A percentile compares a stretch with the other conserved stretches of the same genome.
phyloP scores from a whole-genome alignment of 64 coral and sea anemone genomes.

The Cladopsammia gracilis region DNA sequence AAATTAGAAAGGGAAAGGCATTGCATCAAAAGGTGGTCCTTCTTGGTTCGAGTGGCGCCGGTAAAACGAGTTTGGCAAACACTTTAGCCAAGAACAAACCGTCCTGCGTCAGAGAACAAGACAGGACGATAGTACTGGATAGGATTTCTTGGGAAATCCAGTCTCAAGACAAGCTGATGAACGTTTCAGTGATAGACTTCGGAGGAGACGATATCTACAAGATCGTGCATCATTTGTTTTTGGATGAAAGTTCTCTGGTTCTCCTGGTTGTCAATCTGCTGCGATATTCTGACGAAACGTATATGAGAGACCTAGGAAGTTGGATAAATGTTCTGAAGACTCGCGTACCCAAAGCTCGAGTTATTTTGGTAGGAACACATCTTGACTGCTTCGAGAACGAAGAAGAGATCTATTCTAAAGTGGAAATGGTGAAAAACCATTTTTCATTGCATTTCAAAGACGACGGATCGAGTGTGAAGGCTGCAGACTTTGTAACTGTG shows the following conservation, averaged over 20 bases:
- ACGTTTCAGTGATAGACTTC: background rate
- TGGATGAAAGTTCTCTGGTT: background rate
- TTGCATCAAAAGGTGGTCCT: slow-evolving; percentile 65
- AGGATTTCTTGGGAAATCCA: slow-evolving; percentile 33
- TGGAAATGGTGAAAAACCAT: background rate
- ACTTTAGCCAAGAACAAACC: background rate
- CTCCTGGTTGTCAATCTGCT: background rate
- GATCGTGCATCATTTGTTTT: background rate
- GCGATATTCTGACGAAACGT: background rate
- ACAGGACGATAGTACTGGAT: slow-evolving; percentile 61
- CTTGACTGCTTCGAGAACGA: background rate
- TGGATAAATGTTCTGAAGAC: slow-evolving; percentile 2
- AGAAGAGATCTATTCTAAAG: background rate
- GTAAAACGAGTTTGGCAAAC: slow-evolving; percentile 54
- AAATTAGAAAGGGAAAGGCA: background rate
- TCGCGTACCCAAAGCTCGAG: background rate
- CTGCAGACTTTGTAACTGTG: background rate
- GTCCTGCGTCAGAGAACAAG: slow-evolving; percentile 26
- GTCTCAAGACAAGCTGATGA: background rate
- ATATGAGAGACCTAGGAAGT: background rate
- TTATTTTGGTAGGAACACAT: slow-evolving; percentile 20
- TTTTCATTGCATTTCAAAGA: background rate
- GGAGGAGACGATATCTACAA: slow-evolving; percentile 8
- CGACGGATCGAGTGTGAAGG: background rate
- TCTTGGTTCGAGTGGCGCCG: slow-evolving; percentile 33